Evolutionary conservation across 1,140 invertebrate species (phyloP).

Genomic region (Choristoneura fumiferana): DNA sequence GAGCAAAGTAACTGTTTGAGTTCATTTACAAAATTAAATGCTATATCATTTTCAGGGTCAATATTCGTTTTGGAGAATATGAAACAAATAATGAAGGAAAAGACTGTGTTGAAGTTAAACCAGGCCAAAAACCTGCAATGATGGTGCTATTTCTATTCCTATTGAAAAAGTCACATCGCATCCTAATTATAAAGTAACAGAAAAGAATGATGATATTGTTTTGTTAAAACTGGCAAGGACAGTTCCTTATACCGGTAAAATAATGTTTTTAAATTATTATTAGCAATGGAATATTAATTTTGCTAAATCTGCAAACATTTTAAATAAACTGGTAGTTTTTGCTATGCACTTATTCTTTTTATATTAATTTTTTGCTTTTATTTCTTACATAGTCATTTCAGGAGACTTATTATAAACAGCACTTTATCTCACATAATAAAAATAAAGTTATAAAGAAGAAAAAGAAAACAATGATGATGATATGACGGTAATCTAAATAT

Average conservation of each 20-base stretch:
- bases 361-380: too few relatives aligned
- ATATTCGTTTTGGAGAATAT: conserved; percentile 52
- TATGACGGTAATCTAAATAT: too few relatives aligned
- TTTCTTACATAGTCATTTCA: too few relatives aligned
- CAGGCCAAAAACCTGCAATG: conserved; percentile 42
- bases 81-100: conserved; percentile 32
- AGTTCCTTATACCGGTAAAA: conserved; percentile 46
- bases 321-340: too few relatives aligned
- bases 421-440: too few relatives aligned
- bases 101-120: conserved; percentile 41
- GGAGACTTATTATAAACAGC: too few relatives aligned
- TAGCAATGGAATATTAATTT: too few relatives aligned
- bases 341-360: too few relatives aligned
- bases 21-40: background rate
- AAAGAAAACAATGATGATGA: too few relatives aligned
- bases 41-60: conserved; percentile 29
- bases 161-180: conserved; percentile 56
- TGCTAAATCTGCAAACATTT: too few relatives aligned
- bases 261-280: background rate
- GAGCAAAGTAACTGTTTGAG: too few relatives aligned
- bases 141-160: conserved; percentile 31
- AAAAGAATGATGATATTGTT: conserved; percentile 57
- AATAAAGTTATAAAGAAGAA: too few relatives aligned
- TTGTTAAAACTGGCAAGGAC: conserved; percentile 41
- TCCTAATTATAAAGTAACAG: conserved; percentile 38